Evolutionary conservation across 2,797 vertebrate genomes (phyloP), one percentile per base, ranked within the genome.

Genomic region (Varecia variegata): DNA sequence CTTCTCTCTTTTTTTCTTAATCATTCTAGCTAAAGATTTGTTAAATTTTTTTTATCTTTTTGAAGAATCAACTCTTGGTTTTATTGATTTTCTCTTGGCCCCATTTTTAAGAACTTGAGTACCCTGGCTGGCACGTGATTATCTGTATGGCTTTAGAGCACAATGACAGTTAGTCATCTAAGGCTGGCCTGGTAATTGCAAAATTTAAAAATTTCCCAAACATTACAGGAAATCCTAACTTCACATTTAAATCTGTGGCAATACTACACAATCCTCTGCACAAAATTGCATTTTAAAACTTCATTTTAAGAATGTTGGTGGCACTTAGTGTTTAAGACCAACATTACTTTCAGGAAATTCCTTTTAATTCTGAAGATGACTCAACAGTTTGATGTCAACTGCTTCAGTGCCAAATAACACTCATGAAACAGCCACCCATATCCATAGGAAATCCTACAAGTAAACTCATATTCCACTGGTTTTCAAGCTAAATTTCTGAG

Each of bases 321-420:
- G 21, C 10, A 89, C 70, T 92, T 71, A 81, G 21, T 65, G 21
- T 43, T 86, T n/a, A 87, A 84, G 62, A 80, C 25, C 67, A 65
- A 81, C 32, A 83, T 82, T 93, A 35, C 30, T 88, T 76, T 82
- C 54, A 95, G 62, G 56, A 92, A 94, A 86, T 81, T 86, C 7
- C 56, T n/a, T 65, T 89, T 50, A 71, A 93, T 85, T 92, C n/a
- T 52, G 21, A 88, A 88, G 56, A 86, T 90, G 35, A 90, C 40
- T 81, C 40, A 82, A 86, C 23, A 87, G 81, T 35, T 38, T 85
- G n/a, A 91, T 50, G 71, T 40, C 81, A 90, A 62, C 25, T 73
- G 32, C 25, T 32, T 83, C 18, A 60, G 35, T 54, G 27, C 27
- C 65, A 93, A 74, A 35, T 76, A 95, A 62, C 65, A 84, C n/a